Evolutionary conservation across 2,888 invertebrate genomes (phyloP).

Genomic region (Athalia rosae): DNA sequence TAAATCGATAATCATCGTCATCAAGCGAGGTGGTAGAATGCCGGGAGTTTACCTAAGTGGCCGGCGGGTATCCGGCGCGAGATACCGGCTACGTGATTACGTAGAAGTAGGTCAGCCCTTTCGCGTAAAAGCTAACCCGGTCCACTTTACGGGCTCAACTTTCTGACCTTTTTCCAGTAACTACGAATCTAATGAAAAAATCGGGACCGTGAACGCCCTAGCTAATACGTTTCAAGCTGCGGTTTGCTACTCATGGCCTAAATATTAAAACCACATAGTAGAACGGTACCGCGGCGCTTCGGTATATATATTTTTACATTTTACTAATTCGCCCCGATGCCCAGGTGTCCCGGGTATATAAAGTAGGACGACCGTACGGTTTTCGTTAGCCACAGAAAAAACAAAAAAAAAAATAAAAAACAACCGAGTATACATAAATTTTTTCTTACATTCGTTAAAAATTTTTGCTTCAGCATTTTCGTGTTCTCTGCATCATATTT

Average conservation of each 20-base stretch:
- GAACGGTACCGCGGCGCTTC: not conserved
- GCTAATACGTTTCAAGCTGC: conserved; percentile 19
- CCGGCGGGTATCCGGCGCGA: conserved; percentile 9
- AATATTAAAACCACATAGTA: conserved; percentile 26
- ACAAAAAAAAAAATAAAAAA: not conserved
- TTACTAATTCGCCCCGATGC: not conserved
- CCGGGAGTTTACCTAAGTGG: conserved; percentile 10
- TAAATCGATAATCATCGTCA: conserved; percentile 10
- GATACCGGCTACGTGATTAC: conserved; percentile 29
- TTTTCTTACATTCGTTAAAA: not conserved
- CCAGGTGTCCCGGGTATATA: not conserved
- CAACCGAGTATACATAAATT: not conserved
- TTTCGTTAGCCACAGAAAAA: not conserved
- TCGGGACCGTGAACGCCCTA: not conserved
- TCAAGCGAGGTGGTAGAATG: not conserved
- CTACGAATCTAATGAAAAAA: conserved; percentile 35
- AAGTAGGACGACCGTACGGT: not conserved
- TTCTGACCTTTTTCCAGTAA: conserved; percentile 15
- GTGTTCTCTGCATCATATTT: too few relatives aligned
- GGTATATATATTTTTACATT: conserved; percentile 1
- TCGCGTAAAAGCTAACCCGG: conserved; percentile 19
- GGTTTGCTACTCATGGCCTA: conserved; percentile 16
- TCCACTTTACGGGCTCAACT: conserved; percentile 14
- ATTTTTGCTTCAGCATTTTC: not conserved
- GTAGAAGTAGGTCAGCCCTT: conserved; percentile 28